These are phyloP conservation scores for Zoanthus sociatus DNA, from an alignment of 92 coral and sea anemone genomes.

Conservation along the genomic window DNA sequence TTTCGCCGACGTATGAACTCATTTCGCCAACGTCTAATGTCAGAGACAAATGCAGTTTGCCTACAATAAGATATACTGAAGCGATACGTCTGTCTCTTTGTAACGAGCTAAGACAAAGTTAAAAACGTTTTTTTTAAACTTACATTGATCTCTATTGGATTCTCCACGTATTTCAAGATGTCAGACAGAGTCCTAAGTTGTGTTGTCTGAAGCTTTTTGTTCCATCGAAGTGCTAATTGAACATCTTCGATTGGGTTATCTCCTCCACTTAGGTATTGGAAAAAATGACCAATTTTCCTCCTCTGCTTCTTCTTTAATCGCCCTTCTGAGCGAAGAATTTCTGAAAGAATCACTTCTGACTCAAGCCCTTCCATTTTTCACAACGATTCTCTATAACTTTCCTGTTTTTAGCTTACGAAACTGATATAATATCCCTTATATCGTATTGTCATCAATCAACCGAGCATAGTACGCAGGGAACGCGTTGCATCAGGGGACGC, in stretches of 20 bases:
- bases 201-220: conserved; percentile 79
- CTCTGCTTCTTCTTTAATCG: conserved; percentile 64
- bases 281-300: conserved; percentile 67
- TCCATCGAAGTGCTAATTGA: conserved; percentile 82
- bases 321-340: conserved; percentile 3
- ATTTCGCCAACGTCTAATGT: too few species aligned
- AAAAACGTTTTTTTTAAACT: not conserved
- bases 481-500: not conserved
- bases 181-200: conserved; percentile 78
- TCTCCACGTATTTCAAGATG: conserved; percentile 68
- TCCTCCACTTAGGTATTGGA: conserved; percentile 80
- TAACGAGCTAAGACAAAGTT: too few species aligned
- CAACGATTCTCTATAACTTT: not conserved
- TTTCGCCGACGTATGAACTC: too few species aligned
- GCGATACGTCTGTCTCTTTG: not conserved
- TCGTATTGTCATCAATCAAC: not conserved
- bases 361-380: conserved; percentile 34
- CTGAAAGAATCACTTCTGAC: conserved; percentile 20
- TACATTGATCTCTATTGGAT: conserved; percentile 56
- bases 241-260: conserved; percentile 94
- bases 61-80: not conserved
- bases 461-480: not conserved
- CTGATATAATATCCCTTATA: not conserved
- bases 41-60: too few species aligned
- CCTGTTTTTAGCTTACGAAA: not conserved